These are phyloP conservation scores for Deilephila elpenor DNA, from an alignment of 2,888 invertebrate species.

Conservation along the genomic window DNA sequence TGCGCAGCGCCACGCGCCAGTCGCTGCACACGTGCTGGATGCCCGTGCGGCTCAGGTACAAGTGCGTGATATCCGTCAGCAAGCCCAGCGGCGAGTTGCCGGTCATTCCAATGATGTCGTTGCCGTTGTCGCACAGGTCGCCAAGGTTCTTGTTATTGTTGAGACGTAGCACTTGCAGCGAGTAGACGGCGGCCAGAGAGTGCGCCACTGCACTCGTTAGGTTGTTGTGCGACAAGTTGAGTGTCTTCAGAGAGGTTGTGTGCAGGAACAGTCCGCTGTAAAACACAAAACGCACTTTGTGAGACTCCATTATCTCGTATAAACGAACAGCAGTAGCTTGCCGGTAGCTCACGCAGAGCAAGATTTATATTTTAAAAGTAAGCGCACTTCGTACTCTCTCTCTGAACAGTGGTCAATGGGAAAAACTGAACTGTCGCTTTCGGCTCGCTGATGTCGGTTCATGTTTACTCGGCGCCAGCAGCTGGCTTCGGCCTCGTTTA, in stretches of 20 bases:
- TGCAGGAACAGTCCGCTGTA: slow-evolving; percentile 3
- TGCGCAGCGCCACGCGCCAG: slow-evolving; percentile 10
- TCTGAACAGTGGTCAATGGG: too few relatives aligned
- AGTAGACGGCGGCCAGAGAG: background rate
- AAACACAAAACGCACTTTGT: background rate
- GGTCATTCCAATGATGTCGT: slow-evolving; percentile 31
- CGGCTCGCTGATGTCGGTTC: too few relatives aligned
- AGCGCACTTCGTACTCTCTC: too few relatives aligned
- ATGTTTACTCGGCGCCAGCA: too few relatives aligned
- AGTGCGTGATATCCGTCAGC: slow-evolving; percentile 22
- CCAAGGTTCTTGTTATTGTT: slow-evolving; percentile 42
- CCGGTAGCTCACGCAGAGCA: background rate
- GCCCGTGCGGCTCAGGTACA: slow-evolving; percentile 30
- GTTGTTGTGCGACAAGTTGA: background rate
- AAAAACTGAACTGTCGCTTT: too few relatives aligned
- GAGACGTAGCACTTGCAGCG: slow-evolving; percentile 39
- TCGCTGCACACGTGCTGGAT: slow-evolving; percentile 5
- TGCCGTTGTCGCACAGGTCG: slow-evolving; percentile 46
- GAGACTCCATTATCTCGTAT: background rate
- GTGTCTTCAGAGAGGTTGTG: background rate
- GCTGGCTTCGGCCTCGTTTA: too few relatives aligned
- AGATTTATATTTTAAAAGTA: background rate
- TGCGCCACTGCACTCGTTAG: background rate
- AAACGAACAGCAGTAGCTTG: too few relatives aligned
- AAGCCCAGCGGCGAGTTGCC: slow-evolving; percentile 30